Conservation (phyloP, 2,797 vertebrate genomes). For the Clarias fuscus region DNA sequence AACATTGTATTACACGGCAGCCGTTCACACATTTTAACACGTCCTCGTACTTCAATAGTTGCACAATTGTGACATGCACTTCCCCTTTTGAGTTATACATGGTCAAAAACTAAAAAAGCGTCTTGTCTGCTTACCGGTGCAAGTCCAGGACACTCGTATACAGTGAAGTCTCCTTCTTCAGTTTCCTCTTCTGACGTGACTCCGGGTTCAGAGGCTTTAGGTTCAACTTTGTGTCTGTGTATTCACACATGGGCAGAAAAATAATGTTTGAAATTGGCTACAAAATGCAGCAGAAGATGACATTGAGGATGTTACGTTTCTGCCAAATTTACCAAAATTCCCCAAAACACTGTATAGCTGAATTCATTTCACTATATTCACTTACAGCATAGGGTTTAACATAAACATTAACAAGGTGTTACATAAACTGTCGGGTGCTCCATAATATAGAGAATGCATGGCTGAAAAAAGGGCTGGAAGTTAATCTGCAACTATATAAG, state of each 20-base stretch:
- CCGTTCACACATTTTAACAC: too few species aligned
- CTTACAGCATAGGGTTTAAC: background rate
- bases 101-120: background rate
- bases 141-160: conserved; percentile 94
- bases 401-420: background rate
- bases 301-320: background rate
- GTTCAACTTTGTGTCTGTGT: conserved; percentile 84
- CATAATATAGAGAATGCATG: background rate
- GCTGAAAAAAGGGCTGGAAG: background rate
- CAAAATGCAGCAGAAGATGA: background rate
- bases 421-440: background rate
- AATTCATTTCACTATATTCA: background rate
- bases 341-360: background rate
- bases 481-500: background rate
- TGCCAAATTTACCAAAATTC: background rate
- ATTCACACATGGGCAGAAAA: background rate
- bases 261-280: background rate
- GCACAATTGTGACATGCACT: background rate
- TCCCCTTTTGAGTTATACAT: background rate
- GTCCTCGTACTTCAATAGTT: background rate
- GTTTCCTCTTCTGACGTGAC: conserved; percentile 90
- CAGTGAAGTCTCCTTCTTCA: conserved; percentile 92
- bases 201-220: conserved; percentile 76
- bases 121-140: conserved; percentile 81
- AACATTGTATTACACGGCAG: background rate